A percentile compares a stretch with the other conserved stretches of the same genome.
phyloP scores from a whole-genome alignment of 2,888 invertebrate genomes.

The Cynaeus angustus region DNA sequence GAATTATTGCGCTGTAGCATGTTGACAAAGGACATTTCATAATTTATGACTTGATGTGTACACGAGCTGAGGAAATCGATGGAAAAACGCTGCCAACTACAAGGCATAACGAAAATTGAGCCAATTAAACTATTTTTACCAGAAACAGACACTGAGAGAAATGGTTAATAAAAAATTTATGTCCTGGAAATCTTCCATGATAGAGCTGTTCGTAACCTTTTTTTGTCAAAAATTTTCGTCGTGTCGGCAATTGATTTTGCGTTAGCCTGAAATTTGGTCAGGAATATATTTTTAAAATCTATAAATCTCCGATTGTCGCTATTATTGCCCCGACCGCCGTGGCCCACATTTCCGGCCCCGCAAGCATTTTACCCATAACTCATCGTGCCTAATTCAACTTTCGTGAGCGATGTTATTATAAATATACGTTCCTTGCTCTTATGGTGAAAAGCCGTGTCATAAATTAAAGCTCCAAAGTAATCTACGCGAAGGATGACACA shows the following conservation, averaged over 20 bases:
- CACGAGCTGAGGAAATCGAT: too few relatives aligned
- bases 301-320: constrained; percentile 20
- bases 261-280: background rate
- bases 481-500: constrained; percentile 52
- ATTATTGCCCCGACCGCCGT: constrained; percentile 7
- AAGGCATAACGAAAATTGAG: too few relatives aligned
- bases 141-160: too few relatives aligned
- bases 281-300: background rate
- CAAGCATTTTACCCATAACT: constrained; percentile 29
- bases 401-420: constrained; percentile 48
- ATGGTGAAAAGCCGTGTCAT: constrained; percentile 47
- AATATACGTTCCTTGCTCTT: constrained; percentile 42
- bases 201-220: too few relatives aligned
- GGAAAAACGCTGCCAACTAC: too few relatives aligned
- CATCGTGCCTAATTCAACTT: constrained; percentile 35
- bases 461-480: constrained; percentile 53
- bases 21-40: too few relatives aligned
- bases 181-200: too few relatives aligned
- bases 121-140: too few relatives aligned
- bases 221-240: too few relatives aligned
- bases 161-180: too few relatives aligned
- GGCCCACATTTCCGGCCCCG: constrained; percentile 3
- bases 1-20: too few relatives aligned
- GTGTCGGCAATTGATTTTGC: background rate
- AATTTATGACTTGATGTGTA: too few relatives aligned